phyloP scores from a whole-genome alignment of 2,797 vertebrate species.

The Diceros bicornis region DNA sequence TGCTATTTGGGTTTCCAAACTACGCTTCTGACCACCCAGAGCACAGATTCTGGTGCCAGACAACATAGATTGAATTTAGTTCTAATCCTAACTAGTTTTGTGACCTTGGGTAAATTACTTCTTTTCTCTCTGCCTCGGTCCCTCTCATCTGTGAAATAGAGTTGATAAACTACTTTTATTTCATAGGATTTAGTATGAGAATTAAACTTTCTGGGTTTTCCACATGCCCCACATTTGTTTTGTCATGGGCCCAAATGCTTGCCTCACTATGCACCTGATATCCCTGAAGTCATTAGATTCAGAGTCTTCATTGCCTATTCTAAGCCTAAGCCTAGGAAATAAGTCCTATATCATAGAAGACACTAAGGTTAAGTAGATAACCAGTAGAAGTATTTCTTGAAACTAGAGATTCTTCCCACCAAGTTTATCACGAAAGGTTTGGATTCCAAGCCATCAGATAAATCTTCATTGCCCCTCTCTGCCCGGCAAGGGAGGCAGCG shows the following conservation, averaged over 20 bases:
- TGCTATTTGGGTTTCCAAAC: background rate
- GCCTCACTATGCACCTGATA: background rate
- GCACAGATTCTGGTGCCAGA: background rate
- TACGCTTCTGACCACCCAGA: background rate
- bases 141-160: background rate
- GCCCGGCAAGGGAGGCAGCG: background rate
- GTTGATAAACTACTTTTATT: background rate
- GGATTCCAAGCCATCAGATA: background rate
- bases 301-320: background rate
- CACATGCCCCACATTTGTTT: background rate
- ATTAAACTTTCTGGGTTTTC: background rate
- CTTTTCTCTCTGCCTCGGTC: background rate
- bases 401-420: conserved; percentile 19
- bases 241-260: background rate
- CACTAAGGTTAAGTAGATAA: background rate
- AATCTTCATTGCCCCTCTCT: background rate
- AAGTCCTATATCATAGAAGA: background rate
- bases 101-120: background rate
- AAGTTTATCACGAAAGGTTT: background rate
- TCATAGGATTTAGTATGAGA: background rate
- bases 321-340: background rate
- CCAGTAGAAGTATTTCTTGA: background rate
- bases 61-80: background rate
- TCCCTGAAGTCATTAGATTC: background rate
- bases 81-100: background rate